Evolutionary conservation across 1,140 invertebrate genomes (phyloP), one percentile per base, ranked within the genome.

Genomic region (Rhizoglyphus robini): DNA sequence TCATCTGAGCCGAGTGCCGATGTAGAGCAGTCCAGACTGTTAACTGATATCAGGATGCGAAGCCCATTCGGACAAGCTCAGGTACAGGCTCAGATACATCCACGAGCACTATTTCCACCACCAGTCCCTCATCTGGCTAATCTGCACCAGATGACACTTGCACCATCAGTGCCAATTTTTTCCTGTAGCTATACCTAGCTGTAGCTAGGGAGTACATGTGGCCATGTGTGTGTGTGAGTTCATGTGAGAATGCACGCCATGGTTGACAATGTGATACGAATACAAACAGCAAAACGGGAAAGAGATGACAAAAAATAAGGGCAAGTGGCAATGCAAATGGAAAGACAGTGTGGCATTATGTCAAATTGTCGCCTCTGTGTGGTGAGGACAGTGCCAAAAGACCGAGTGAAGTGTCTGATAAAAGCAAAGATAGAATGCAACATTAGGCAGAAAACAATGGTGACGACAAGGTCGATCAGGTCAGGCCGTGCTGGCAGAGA

Each of bases 331-430:
- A 54, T 54, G 51, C 51, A 54, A 54, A 54, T 54, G 51, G 51
- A 25, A 20, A 54, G 51, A 5, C 23, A 54, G 51, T 25, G 8
- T 8, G 51, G 8, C 8, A 8, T 54, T 25, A 27, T 54, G 51
- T 54, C 51, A 54, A 54, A 54, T 54, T 54, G 51, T 54, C 51
- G 51, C 51, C 51, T 54, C 23, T 54, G 51, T 54, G 51, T 54
- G 51, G 8, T 54, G 20, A 5, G 51, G 20, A 54, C 20, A 32
- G 51, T 23, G 41, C 15, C 15, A 54, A 54, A 54, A 23, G 51
- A 54, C 51, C 51, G 8, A 54, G 51, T 54, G 51, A 54, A 54
- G 51, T 54, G 51, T 54, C 51, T 8, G 51, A 54, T 54, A 20
- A 20, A 54, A 8, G 51, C 23, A 54, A 54, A 32, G 31, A 27